These are phyloP conservation scores for Corythaeola cristata DNA, from an alignment of 2,113 vertebrate genomes.

Conservation along the genomic window DNA sequence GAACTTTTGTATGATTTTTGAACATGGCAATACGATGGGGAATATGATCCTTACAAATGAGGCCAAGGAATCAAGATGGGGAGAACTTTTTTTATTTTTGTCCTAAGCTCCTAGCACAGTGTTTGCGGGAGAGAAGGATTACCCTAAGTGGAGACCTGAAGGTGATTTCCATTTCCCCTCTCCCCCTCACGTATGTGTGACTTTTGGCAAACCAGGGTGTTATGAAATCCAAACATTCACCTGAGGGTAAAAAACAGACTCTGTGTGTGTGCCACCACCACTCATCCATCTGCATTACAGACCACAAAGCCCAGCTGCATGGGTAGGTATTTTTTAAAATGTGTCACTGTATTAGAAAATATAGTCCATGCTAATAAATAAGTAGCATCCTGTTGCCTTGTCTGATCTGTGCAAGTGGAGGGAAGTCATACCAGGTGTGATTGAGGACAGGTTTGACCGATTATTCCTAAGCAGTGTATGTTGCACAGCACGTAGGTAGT, in stretches of 20 bases:
- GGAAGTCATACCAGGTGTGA: not conserved
- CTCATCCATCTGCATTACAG: not conserved
- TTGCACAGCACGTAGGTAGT: not conserved
- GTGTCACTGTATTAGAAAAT: not conserved
- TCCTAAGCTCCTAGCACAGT: not conserved
- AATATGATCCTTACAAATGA: not conserved
- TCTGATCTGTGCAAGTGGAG: not conserved
- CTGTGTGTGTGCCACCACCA: not conserved
- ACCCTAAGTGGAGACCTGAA: not conserved
- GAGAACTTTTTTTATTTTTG: not conserved
- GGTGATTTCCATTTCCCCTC: not conserved
- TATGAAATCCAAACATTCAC: not conserved
- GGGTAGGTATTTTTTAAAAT: not conserved
- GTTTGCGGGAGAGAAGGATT: not conserved
- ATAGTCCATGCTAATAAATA: not conserved
- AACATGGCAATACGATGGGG: not conserved
- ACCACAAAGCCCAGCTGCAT: not conserved
- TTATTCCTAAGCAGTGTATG: not conserved
- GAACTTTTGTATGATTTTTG: not conserved
- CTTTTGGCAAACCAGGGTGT: not conserved
- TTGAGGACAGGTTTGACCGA: not conserved
- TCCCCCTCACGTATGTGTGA: not conserved
- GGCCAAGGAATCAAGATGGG: not conserved
- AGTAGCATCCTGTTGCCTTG: not conserved
- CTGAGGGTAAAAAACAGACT: not conserved